Evolutionary conservation across 1,140 invertebrate species (phyloP).

Genomic region (Papilio helenus): DNA sequence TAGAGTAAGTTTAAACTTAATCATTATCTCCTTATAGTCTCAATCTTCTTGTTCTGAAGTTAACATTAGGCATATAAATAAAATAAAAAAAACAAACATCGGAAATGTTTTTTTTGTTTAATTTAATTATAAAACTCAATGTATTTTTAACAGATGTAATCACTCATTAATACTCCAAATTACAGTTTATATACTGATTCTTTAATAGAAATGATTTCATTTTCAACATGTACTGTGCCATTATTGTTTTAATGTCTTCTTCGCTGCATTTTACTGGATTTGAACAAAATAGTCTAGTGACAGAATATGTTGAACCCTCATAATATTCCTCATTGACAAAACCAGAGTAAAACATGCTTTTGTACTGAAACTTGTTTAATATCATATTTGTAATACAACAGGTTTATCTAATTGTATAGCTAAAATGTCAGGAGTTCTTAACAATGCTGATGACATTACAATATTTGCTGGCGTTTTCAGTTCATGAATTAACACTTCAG

Average conservation of each 20-base stretch:
- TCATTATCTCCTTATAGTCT: no score
- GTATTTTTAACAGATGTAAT: background rate
- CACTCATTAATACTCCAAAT: background rate
- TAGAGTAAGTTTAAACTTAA: no score
- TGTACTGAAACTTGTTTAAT: no score
- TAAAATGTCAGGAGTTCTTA: conserved; percentile 68
- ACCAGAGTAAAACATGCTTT: no score
- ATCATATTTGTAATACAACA: conserved; percentile 42
- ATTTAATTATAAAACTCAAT: background rate
- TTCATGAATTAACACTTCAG: conserved; percentile 62
- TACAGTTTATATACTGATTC: background rate
- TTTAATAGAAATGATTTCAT: background rate
- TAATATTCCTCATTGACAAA: no score
- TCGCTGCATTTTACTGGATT: no score
- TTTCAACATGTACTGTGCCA: no score
- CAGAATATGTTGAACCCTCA: no score
- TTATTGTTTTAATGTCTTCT: no score
- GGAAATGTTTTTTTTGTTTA: background rate
- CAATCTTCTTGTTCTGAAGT: no score
- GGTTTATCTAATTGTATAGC: conserved; percentile 63
- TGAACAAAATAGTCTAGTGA: no score
- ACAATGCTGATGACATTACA: conserved; percentile 58
- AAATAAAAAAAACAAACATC: background rate
- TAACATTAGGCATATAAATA: no score
- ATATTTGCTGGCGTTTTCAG: conserved; percentile 65